These are phyloP conservation scores for Scopus umbretta DNA, from an alignment of 2,113 vertebrate genomes.

Conservation along the genomic window DNA sequence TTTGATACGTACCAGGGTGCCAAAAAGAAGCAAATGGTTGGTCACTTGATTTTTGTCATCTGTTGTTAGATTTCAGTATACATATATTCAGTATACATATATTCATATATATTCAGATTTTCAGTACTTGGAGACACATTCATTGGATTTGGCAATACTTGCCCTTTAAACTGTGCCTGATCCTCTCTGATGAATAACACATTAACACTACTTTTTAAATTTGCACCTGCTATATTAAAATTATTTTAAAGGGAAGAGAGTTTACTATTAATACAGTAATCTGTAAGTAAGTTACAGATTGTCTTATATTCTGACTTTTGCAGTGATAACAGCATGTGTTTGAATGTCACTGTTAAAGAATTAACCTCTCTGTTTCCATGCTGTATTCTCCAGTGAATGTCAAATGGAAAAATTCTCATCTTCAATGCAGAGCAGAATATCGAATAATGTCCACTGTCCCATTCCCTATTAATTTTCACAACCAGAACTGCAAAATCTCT, in stretches of 20 bases:
- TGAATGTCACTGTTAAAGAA: neutral
- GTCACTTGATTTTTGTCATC: neutral
- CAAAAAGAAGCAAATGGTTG: neutral
- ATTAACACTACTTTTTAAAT: neutral
- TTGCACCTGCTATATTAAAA: neutral
- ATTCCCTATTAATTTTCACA: neutral
- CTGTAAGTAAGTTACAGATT: neutral
- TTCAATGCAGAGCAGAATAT: neutral
- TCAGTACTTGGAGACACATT: rapidly evolving
- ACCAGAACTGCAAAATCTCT: neutral
- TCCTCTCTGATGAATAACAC: neutral
- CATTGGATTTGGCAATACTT: neutral
- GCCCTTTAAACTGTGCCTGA: neutral
- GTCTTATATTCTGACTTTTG: neutral
- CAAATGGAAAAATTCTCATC: neutral
- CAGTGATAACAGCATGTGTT: rapidly evolving
- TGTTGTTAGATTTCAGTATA: neutral
- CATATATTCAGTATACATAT: too few relatives aligned
- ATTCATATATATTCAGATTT: too few relatives aligned
- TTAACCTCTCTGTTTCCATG: neutral
- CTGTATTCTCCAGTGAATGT: neutral
- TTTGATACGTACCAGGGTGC: neutral
- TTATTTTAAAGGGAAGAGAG: neutral
- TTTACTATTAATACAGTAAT: neutral
- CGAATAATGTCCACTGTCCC: neutral